phyloP scores from a whole-genome alignment of 1,140 invertebrate species.

The Diorhabda sublineata region DNA sequence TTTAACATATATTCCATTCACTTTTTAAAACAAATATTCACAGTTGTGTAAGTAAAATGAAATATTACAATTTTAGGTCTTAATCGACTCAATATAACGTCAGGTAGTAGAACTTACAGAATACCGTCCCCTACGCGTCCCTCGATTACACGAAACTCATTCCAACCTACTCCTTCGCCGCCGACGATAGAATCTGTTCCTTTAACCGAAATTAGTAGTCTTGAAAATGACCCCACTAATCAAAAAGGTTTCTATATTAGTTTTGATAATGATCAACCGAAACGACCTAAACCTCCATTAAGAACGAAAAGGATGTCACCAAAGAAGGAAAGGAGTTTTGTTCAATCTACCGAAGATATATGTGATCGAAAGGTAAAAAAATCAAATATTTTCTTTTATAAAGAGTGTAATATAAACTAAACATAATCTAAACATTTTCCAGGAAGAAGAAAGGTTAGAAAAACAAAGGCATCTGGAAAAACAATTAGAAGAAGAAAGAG shows the following conservation, averaged over 20 bases:
- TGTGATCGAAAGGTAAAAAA: constrained; percentile 33
- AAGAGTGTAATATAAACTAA: not conserved
- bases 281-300: constrained; percentile 82
- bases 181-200: constrained; percentile 46
- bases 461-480: constrained; percentile 32
- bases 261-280: constrained; percentile 82
- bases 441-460: constrained; percentile 26
- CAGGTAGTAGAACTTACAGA: constrained; percentile 80
- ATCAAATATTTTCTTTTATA: not conserved
- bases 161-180: constrained; percentile 56
- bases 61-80: constrained; percentile 50
- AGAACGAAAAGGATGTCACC: constrained; percentile 71
- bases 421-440: not conserved
- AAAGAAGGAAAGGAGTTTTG: constrained; percentile 61
- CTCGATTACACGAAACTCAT: constrained; percentile 66
- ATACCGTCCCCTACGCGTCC: constrained; percentile 77
- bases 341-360: constrained; percentile 37
- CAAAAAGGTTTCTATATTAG: constrained; percentile 95
- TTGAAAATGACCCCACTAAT: constrained; percentile 53
- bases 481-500: constrained; percentile 45
- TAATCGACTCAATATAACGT: constrained; percentile 74
- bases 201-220: constrained; percentile 36
- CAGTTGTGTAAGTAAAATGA: not conserved
- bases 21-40: not conserved
- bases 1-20: not conserved